A percentile compares a stretch with the other conserved stretches of the same genome.
These are phyloP conservation scores for Heterodera filipjevi DNA, from an alignment of 2,888 invertebrate species.

Conservation along the genomic window DNA sequence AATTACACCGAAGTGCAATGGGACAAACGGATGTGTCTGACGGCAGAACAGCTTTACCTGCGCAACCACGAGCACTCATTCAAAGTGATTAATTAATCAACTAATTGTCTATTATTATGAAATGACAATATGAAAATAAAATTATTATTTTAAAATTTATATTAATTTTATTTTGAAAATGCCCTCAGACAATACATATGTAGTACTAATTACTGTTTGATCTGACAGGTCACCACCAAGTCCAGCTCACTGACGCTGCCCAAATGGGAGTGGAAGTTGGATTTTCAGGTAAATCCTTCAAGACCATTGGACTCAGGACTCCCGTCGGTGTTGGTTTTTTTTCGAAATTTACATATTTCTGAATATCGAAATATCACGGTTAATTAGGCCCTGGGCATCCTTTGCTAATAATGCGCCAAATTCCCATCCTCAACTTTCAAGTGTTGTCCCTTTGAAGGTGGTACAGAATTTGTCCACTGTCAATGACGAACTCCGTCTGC, in stretches of 20 bases:
- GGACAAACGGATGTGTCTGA: conserved; percentile 66
- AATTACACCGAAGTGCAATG: conserved; percentile 68
- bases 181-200: too few species aligned
- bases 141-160: too few species aligned
- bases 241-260: conserved; percentile 66
- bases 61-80: conserved; percentile 49
- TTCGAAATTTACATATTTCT: too few species aligned
- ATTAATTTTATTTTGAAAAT: too few species aligned
- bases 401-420: too few species aligned
- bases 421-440: not conserved
- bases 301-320: too few species aligned
- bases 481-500: conserved; percentile 46
- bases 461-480: conserved; percentile 22
- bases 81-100: conserved; percentile 32
- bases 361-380: too few species aligned
- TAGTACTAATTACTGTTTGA: too few species aligned
- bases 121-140: too few species aligned
- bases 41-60: conserved; percentile 41
- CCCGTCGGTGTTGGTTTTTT: too few species aligned
- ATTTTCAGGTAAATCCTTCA: conserved; percentile 45
- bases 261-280: conserved; percentile 68
- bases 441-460: not conserved
- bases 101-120: too few species aligned
- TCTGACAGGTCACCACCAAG: conserved; percentile 65
- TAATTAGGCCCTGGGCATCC: too few species aligned